A percentile compares a stretch with the other conserved stretches of the same genome.
phyloP scores from a whole-genome alignment of 2,888 invertebrate genomes.

The Mimumesa dahlbomi region DNA sequence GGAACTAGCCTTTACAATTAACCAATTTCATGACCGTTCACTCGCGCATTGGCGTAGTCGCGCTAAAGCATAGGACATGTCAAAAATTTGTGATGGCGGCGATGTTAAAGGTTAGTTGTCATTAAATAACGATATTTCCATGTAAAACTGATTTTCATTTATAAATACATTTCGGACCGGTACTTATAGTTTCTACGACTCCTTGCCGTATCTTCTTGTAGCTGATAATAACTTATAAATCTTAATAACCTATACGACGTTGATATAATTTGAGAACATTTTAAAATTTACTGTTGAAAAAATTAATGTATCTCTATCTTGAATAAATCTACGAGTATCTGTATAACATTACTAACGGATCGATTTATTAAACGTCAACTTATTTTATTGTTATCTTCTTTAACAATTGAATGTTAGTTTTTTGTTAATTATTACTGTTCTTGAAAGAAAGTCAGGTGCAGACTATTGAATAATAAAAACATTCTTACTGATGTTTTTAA shows the following conservation, averaged over 20 bases:
- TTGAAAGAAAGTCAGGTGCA: neutral
- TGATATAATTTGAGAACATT: constrained; percentile 34
- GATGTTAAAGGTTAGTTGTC: constrained; percentile 78
- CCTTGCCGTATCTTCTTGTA: constrained; percentile 1
- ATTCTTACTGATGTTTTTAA: too few species aligned
- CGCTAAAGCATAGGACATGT: constrained; percentile 70
- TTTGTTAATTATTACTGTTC: neutral
- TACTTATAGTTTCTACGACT: constrained; percentile 2
- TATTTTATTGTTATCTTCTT: neutral
- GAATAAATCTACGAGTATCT: constrained; percentile 4
- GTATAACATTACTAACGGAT: neutral
- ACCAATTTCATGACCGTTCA: constrained; percentile 21
- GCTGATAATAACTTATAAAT: neutral
- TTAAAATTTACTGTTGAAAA: constrained; percentile 14
- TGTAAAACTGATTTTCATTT: constrained; percentile 32
- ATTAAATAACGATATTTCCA: constrained; percentile 55
- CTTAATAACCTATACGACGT: constrained; percentile 36
- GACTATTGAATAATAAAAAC: neutral
- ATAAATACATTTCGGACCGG: neutral
- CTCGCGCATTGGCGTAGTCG: constrained; percentile 45
- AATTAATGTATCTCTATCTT: neutral
- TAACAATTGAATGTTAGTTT: constrained; percentile 11
- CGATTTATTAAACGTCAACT: neutral
- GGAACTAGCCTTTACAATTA: constrained; percentile 18
- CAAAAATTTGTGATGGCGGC: constrained; percentile 77